Base-by-base conservation (phyloP, 1,140 invertebrate genomes). In the Platyura marginata region DNA sequence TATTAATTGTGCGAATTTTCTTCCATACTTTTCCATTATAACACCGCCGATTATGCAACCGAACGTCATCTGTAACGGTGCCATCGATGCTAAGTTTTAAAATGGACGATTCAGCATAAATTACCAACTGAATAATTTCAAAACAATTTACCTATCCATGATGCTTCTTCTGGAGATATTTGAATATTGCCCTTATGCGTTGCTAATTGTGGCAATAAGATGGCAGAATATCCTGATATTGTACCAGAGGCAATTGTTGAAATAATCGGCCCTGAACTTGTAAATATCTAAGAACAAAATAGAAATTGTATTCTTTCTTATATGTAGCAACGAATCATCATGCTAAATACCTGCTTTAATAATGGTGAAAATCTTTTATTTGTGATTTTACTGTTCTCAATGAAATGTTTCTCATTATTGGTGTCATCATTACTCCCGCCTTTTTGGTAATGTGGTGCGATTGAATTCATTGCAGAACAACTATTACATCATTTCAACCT, bases 111-210 rank as follows among this genome's bases (percentile, higher is more conserved):
- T 29, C 25, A 29, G 13, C 13, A 8, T 8, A 13, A 8, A 29
- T 13, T 6, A 29, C 13, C 6, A 13, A 29, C 13, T 8, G 25
- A 6, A 13, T 29, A 6, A 8, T 29, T 6, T 13, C n/a, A n/a
- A n/a, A n/a, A n/a, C n/a, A n/a, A n/a, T 56, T 56, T 49, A 73
- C 71, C 72, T 46, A 77, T 73, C 74, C 75, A 78, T 10, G 74
- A 75, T 22, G 63, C 63, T 11, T 70, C 61, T 38, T 64, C 63
- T 13, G 57, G 54, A 21, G 63, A 64, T 1, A 65, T 60, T 1
- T 49, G 51, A 21, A 73, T 65, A 15, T 52, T 46, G 33, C 59
- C 65, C 37, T 57, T 53, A 1, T 56, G 44, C 22, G 43, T 45
- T 40, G 64, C 59, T 18, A 77, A 51, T 53, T 77, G 74, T 0